Evolutionary conservation across 53 echinoderm and acorn worm species (phyloP), one percentile per base, ranked within the genome.

Genomic region (Crossaster papposus): DNA sequence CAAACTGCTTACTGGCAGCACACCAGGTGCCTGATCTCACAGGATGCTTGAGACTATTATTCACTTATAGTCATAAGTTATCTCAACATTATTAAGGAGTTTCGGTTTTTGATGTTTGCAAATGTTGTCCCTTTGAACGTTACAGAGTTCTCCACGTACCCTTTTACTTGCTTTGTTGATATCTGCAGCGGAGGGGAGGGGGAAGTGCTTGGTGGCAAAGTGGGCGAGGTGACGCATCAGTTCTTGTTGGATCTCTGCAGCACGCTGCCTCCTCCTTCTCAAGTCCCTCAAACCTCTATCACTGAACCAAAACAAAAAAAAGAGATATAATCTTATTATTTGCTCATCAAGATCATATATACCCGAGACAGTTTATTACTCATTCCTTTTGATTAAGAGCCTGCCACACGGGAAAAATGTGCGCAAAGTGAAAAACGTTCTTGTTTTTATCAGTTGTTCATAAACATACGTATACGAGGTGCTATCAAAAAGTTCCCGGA

Each of bases 171-270:
- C 78, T 54, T 83, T 83, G 70, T 83, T 70, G 70, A 58, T 24
- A 50, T 85, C 86, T 51, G 77, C 79, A 33, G 30, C 37, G 55
- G 82, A 82, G n/a, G 96, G 95, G 37, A 90, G 65, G 15, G 95
- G 96, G 51, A 92, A 96, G 81, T 96, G 94, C 32, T 71, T 85
- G 32, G 31, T 89, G 32, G 89, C 92, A 91, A 96, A 93, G 24
- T 90, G 89, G n/a, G 85, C 91, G 28, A 94, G 77, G 24, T 91
- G 73, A 31, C 89, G 92, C 89, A 93, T 82, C 54, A 96, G 63
- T 23, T 85, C 85, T 44, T 89, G 86, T 36, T 96, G 94, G 28
- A 92, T 85, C 54, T 94, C 88, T 22, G 52, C 75, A 0, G 92
- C 94, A 34, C 83, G 86, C 85, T 88, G 92, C 64, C 84, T 90